phyloP scores from a whole-genome alignment of 1,140 invertebrate species.

The Drosophila jambulina region DNA sequence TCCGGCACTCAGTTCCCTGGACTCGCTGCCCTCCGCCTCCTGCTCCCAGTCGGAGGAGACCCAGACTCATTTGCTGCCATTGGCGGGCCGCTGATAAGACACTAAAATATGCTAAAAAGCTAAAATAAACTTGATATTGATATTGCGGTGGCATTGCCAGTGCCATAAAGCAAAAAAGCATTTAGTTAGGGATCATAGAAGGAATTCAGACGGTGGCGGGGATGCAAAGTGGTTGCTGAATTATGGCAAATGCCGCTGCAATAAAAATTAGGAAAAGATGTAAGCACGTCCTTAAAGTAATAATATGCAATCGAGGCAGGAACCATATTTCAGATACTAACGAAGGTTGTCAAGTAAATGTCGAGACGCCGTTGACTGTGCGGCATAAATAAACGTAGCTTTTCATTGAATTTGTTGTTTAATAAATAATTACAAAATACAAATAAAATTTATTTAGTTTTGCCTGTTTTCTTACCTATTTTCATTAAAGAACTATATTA shows the following conservation, averaged over 20 bases:
- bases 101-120: constrained; percentile 79
- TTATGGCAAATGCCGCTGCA: constrained; percentile 2
- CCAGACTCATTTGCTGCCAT: constrained; percentile 73
- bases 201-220: constrained; percentile 36
- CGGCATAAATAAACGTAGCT: no score
- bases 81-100: constrained; percentile 66
- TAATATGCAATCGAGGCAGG: constrained; percentile 18
- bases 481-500: neutral
- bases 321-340: constrained; percentile 4
- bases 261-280: constrained; percentile 17
- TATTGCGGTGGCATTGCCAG: constrained; percentile 68
- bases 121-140: constrained; percentile 76
- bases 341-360: neutral
- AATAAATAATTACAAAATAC: neutral
- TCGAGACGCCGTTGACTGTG: neutral
- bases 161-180: constrained; percentile 72
- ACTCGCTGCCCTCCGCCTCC: neutral
- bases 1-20: constrained; percentile 15
- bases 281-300: constrained; percentile 5
- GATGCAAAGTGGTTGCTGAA: neutral
- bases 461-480: neutral
- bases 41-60: neutral
- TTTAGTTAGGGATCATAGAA: constrained; percentile 53
- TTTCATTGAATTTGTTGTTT: neutral
- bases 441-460: neutral